Base-by-base conservation (phyloP, 1,140 invertebrate genomes). In the Diabrotica virgifera region DNA sequence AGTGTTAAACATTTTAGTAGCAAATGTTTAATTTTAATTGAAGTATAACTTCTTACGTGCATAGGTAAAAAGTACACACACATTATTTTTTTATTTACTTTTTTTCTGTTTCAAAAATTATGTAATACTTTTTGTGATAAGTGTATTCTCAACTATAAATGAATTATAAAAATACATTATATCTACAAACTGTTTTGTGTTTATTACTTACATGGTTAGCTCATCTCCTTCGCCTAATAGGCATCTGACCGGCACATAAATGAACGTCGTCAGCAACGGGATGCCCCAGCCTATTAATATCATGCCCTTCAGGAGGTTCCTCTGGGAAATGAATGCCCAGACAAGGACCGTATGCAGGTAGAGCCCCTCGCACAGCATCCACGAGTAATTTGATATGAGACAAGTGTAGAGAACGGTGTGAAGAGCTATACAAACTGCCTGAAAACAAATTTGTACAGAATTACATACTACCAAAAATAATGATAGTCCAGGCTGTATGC, bases 311-410 rank as follows among this genome's bases (percentile, higher is more conserved):
- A 97, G 83, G 14, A 97, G 84, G 65, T 87, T 86, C 60, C 90
- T 88, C 78, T 96, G 93, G 5, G 90, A 90, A 13, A 94, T 91
- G 79, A 98, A 97, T 2, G 95, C 92, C 55, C 89, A 88, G 0
- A 97, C 94, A 0, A 98, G 86, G 52, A 97, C 84, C 0, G 95
- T 96, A 78, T 97, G 95, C 51, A 98, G 83, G 79, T 97, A 97
- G 55, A 97, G 85, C 0, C 95, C 95, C 80, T 96, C 93, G 78
- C 92, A 94, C 63, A 96, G 84, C 92, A 94, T 95, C 95, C 96
- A 98, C 64, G 93, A 90, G 80, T 97, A 97, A 82, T 94, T 97
- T 62, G 92, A 93, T 37, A 96, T 83, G 55, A 97, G 83, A 69
- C 94, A 94, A 78, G 95, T 97, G 74, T 96, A 91, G 9, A 95